These are phyloP conservation scores for Brachypteracias leptosomus DNA, from an alignment of 2,113 vertebrate species.

Conservation along the genomic window DNA sequence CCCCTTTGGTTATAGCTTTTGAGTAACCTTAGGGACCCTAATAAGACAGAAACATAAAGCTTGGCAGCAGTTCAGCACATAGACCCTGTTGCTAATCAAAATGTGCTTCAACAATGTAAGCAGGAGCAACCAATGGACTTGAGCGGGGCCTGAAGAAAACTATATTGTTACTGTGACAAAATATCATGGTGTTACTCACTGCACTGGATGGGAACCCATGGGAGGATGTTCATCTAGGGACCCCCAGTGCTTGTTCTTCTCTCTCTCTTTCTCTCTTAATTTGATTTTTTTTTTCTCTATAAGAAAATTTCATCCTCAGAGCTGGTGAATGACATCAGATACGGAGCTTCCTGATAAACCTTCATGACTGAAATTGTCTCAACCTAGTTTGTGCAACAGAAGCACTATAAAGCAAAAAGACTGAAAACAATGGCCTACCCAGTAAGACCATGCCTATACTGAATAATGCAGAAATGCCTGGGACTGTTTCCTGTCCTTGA, in stretches of 20 bases:
- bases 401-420: neutral
- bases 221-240: neutral
- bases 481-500: neutral
- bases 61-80: neutral
- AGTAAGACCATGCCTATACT: neutral
- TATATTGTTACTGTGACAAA: neutral
- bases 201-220: neutral
- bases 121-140: neutral
- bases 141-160: neutral
- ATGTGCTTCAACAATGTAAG: neutral
- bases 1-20: neutral
- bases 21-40: neutral
- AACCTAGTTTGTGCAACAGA: neutral
- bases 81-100: neutral
- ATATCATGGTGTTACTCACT: fast-evolving
- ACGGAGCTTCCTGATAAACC: neutral
- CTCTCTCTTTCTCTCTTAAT: neutral
- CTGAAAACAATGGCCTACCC: neutral
- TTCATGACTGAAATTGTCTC: neutral
- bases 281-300: neutral
- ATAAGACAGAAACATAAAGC: neutral
- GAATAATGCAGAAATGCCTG: neutral
- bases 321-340: neutral
- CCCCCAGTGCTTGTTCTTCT: neutral
- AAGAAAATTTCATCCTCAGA: neutral